Base-by-base conservation (phyloP, 2,113 vertebrate genomes). In the Damaliscus lunatus region DNA sequence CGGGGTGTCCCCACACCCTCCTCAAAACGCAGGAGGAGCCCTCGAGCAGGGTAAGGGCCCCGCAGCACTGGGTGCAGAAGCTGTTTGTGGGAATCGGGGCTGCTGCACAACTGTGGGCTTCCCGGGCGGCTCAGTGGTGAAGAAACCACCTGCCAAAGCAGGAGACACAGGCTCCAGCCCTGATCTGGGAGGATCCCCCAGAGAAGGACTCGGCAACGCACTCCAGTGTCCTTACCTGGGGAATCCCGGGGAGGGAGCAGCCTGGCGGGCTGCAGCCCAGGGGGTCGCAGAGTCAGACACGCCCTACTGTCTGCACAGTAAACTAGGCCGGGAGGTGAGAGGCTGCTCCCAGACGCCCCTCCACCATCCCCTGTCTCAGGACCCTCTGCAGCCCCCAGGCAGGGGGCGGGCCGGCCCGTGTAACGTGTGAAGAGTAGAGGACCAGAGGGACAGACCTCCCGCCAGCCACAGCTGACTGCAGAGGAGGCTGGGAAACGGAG, bases 111-210 rank as follows among this genome's bases (percentile, higher is more conserved):
- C 0, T 23, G 67, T 1, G 19, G n/a, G 67, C 67, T 71, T 36
- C 33, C 33, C 4, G 2, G 64, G 64, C 1, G 0, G 64, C 64
- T 23, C 4, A 11, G 0, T 11, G n/a, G 64, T 12, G n/a, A 36
- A 12, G 64, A 71, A 17, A 11, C 64, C n/a, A 21, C n/a, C n/a
- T 3, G 19, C 67, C 67, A 36, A 71, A 71, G n/a, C 67, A 71
- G n/a, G 19, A 23, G 19, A 23, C 67, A 23, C 67, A 1, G n/a
- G 19, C 11, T 11, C 5, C 19, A 71, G 11, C 5, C 67, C 67
- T 12, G n/a, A 23, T 23, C n/a, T 13, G 10, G n/a, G 67, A 40
- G n/a, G 19, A 6, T 3, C 9, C n/a, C 67, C 67, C 1, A 0
- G n/a, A 40, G 67, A 19, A 71, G n/a, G n/a, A 23, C 67, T 10